These are phyloP conservation scores for Zalophus californianus DNA, from an alignment of 2,797 vertebrate species.

Conservation along the genomic window DNA sequence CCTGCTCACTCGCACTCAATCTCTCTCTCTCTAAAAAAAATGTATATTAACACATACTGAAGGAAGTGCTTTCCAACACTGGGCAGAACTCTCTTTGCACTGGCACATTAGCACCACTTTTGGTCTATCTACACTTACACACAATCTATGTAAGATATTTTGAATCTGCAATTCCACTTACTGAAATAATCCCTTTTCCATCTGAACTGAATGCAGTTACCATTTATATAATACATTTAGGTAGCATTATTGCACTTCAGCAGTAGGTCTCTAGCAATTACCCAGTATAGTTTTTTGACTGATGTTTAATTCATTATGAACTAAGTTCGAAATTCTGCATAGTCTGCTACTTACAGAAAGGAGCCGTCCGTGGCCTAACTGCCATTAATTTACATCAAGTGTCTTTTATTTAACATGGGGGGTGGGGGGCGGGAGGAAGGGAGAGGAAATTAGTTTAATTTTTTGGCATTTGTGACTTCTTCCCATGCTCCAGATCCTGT, in stretches of 20 bases:
- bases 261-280: background rate
- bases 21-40: background rate
- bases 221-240: background rate
- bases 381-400: background rate
- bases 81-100: background rate
- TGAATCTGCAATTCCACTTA: background rate
- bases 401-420: background rate
- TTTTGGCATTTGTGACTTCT: background rate
- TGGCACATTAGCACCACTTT: background rate
- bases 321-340: background rate
- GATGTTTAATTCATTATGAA: background rate
- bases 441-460: background rate
- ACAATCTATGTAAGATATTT: background rate
- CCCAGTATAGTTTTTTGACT: background rate
- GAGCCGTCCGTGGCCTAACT: background rate
- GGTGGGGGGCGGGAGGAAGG: too few species aligned
- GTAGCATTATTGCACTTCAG: background rate
- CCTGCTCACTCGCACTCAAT: background rate
- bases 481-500: background rate
- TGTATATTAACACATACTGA: background rate
- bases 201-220: background rate
- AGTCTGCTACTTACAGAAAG: background rate
- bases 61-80: background rate
- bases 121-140: background rate
- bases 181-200: background rate